phyloP scores from a whole-genome alignment of 2,888 invertebrate genomes.

The Matsumyia berberina region DNA sequence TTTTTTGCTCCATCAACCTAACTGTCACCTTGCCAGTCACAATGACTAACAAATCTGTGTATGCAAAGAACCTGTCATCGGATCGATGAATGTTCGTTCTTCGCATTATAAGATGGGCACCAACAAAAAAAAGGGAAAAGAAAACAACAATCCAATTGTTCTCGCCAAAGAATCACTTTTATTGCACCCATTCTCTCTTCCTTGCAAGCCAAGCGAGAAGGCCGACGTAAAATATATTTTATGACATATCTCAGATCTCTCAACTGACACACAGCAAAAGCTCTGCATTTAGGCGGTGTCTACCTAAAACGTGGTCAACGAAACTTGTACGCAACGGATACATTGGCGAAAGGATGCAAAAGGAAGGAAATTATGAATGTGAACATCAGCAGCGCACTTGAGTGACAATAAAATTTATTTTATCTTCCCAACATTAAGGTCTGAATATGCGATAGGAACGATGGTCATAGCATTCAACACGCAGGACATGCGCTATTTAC shows the following conservation, averaged over 20 bases:
- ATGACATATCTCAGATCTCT: constrained; percentile 8
- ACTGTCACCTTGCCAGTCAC: constrained; percentile 5
- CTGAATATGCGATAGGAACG: constrained; percentile 21
- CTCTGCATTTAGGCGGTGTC: too few relatives aligned
- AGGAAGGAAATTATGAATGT: constrained; percentile 26
- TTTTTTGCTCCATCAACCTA: not conserved
- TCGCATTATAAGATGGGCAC: not conserved
- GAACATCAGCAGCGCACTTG: constrained; percentile 9
- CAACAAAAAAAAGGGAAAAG: not conserved
- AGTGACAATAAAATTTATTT: constrained; percentile 38
- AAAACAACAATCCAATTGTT: constrained; percentile 6
- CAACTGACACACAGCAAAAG: not conserved
- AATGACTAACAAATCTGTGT: constrained; percentile 1
- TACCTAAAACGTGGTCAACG: not conserved
- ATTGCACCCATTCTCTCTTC: not conserved
- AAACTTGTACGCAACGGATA: not conserved
- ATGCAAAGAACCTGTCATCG: constrained; percentile 23
- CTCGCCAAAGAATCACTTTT: not conserved
- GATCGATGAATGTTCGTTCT: constrained; percentile 15
- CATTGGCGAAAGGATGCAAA: not conserved
- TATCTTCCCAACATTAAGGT: not conserved
- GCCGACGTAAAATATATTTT: constrained; percentile 14
- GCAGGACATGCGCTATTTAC: constrained; percentile 24
- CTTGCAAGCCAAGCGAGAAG: not conserved
- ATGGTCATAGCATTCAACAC: constrained; percentile 23